Percentiles rank a stretch among this genome's conserved stretches.
These are phyloP conservation scores for Cossypha caffra DNA, from an alignment of 2,797 vertebrate species.

Conservation along the genomic window DNA sequence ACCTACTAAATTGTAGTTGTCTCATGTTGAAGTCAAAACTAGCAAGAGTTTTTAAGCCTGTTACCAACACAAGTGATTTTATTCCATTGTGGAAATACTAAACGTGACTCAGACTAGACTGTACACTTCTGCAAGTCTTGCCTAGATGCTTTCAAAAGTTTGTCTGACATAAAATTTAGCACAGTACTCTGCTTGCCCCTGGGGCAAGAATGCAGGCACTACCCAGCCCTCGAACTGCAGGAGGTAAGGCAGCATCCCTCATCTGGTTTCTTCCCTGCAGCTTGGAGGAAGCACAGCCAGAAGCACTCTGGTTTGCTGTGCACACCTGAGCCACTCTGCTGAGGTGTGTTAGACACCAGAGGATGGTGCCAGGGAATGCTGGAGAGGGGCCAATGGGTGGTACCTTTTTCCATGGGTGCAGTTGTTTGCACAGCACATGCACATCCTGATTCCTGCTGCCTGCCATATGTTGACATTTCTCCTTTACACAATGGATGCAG, in stretches of 20 bases:
- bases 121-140: background rate
- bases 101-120: background rate
- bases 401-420: background rate
- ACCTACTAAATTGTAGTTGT: background rate
- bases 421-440: constrained; percentile 9
- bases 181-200: rapidly evolving
- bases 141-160: background rate
- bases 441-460: constrained; percentile 23
- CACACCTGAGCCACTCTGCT: background rate
- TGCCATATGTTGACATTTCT: constrained; percentile 34
- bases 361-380: rapidly evolving
- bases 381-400: background rate
- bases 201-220: rapidly evolving
- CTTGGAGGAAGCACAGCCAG: background rate
- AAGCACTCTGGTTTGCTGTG: rapidly evolving
- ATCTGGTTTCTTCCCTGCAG: background rate
- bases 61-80: background rate
- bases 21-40: background rate
- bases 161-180: background rate
- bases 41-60: background rate
- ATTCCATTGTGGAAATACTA: background rate
- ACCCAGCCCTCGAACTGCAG: rapidly evolving
- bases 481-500: background rate
- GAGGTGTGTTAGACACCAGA: background rate
- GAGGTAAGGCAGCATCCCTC: rapidly evolving